Percentiles rank a stretch among this genome's conserved stretches.
These are phyloP conservation scores for Goniozus legneri DNA, from an alignment of 1,140 invertebrate species.

Conservation along the genomic window DNA sequence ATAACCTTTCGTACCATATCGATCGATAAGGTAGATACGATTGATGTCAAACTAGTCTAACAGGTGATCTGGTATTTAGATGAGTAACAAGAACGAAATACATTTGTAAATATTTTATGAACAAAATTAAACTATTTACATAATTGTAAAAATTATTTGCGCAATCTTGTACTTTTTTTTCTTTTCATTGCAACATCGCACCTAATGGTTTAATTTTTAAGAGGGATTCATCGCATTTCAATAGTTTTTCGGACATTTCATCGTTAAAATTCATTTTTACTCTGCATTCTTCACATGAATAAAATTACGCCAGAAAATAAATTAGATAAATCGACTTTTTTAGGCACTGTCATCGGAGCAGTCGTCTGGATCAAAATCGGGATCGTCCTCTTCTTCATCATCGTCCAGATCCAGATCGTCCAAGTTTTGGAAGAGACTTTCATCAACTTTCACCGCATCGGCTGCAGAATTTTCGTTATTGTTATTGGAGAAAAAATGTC, in stretches of 20 bases:
- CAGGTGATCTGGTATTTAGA: too few relatives aligned
- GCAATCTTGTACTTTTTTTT: not conserved
- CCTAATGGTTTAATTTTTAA: too few relatives aligned
- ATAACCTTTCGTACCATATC: too few relatives aligned
- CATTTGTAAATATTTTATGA: slow-evolving; percentile 17
- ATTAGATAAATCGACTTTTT: slow-evolving; percentile 6
- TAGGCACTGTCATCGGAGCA: slow-evolving; percentile 35
- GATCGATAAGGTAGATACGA: too few relatives aligned
- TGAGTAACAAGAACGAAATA: too few relatives aligned
- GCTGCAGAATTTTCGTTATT: too few relatives aligned
- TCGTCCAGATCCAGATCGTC: slow-evolving; percentile 85
- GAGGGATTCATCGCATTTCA: too few relatives aligned
- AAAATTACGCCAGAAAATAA: not conserved
- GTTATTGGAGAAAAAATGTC: too few relatives aligned
- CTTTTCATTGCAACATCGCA: not conserved
- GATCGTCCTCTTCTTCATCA: slow-evolving; percentile 65
- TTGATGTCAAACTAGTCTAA: too few relatives aligned
- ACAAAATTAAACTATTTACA: slow-evolving; percentile 26
- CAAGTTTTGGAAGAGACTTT: slow-evolving; percentile 89
- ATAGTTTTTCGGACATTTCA: not conserved
- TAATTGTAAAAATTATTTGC: slow-evolving; percentile 27
- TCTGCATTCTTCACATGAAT: not conserved
- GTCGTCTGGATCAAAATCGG: slow-evolving; percentile 55
- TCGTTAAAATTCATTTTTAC: not conserved
- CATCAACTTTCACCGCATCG: slow-evolving; percentile 89